Percentiles rank a stretch among this genome's conserved stretches.
Conservation (phyloP, 2,888 invertebrate species). For the Luffia ferchaultella region DNA sequence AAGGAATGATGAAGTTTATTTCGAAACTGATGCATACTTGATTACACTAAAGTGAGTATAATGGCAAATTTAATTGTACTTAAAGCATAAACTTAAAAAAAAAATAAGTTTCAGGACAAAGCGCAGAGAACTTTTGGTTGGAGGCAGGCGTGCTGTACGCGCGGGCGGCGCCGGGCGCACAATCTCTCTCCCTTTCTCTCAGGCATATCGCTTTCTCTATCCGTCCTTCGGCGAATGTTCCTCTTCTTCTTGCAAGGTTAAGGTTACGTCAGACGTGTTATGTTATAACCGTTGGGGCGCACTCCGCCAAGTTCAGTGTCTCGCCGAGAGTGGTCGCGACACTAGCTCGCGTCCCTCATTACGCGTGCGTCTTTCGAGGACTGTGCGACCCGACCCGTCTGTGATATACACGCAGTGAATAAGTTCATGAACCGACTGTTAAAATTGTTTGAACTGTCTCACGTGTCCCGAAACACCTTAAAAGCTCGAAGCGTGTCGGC, state of each 20-base stretch:
- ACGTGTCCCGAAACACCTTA: conserved; percentile 32
- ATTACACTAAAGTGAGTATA: no score
- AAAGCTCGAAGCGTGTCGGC: not conserved
- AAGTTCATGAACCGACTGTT: conserved; percentile 63
- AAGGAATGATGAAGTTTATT: no score
- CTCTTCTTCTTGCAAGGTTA: conserved; percentile 68
- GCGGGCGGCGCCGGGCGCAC: conserved; percentile 24
- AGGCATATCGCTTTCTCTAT: conserved; percentile 58
- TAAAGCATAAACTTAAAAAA: no score
- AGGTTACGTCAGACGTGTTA: conserved; percentile 68
- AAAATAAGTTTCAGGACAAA: no score
- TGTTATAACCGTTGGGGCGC: conserved; percentile 67
- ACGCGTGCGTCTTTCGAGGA: conserved; percentile 46
- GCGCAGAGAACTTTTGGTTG: no score
- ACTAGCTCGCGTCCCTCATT: conserved; percentile 43
- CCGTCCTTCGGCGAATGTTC: conserved; percentile 63
- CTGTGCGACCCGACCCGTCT: conserved; percentile 39
- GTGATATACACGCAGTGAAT: conserved; percentile 61
- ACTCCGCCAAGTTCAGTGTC: conserved; percentile 64
- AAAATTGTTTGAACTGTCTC: conserved; percentile 52
- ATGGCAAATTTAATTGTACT: no score
- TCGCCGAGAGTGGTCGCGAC: conserved; percentile 63
- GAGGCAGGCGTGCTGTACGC: no score
- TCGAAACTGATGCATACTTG: no score
- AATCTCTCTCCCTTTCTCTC: conserved; percentile 59